These are phyloP conservation scores for Acanthurus lineatus DNA, from an alignment of 2,797 vertebrate genomes.

Conservation along the genomic window DNA sequence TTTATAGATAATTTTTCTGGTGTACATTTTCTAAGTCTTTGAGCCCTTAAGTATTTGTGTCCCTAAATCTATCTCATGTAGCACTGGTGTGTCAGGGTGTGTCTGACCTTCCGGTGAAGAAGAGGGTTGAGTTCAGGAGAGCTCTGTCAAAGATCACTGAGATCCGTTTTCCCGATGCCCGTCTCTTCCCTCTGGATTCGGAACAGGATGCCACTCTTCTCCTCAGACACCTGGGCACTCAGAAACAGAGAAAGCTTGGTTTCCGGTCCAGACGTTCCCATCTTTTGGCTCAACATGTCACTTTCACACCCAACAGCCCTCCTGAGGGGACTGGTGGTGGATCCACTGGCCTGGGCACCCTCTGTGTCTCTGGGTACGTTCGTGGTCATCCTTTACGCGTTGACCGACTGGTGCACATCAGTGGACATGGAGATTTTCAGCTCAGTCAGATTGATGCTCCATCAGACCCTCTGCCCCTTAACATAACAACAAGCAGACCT, in stretches of 20 bases:
- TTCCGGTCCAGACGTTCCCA: slow-evolving; percentile 92
- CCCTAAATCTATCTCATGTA: slow-evolving; percentile 44
- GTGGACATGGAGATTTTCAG: slow-evolving; percentile 96
- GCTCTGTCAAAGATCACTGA: slow-evolving; percentile 88
- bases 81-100: slow-evolving; percentile 91
- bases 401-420: slow-evolving; percentile 93
- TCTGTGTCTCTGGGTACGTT: slow-evolving; percentile 94
- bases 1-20: too few species aligned
- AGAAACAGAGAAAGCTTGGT: slow-evolving; percentile 91
- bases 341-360: slow-evolving; percentile 87
- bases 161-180: slow-evolving; percentile 91
- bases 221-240: slow-evolving; percentile 90
- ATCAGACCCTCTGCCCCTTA: slow-evolving; percentile 89
- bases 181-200: slow-evolving; percentile 88
- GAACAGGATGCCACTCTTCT: slow-evolving; percentile 90
- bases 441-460: slow-evolving; percentile 93
- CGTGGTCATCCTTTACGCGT: slow-evolving; percentile 88
- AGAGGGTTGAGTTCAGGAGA: slow-evolving; percentile 88
- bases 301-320: slow-evolving; percentile 83
- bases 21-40: slow-evolving; percentile 6
- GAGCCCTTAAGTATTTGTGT: neutral
- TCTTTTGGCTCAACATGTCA: slow-evolving; percentile 86
- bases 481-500: slow-evolving; percentile 68
- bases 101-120: slow-evolving; percentile 89
- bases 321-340: slow-evolving; percentile 63